Evolutionary conservation across 2,797 vertebrate genomes (phyloP), one percentile per base, ranked within the genome.

Genomic region (Pterois miles): DNA sequence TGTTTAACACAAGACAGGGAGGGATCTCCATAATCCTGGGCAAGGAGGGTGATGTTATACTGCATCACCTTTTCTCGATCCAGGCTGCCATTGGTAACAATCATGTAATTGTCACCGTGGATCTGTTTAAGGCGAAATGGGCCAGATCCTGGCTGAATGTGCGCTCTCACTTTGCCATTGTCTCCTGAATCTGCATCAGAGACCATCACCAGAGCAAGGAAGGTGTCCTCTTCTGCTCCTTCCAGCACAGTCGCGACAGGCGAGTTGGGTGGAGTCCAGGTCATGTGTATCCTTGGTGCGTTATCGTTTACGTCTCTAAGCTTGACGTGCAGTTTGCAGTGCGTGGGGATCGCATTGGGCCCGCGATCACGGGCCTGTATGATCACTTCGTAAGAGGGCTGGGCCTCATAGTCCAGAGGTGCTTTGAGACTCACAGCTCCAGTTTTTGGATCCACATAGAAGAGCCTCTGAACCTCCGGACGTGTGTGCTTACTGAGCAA

Each of bases 291-390:
- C 0, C 96, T 93, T 0, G 97, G 98, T 3, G 95, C 95, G 0
- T 99, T 98, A 81, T 98, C 97, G 0, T 98, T 98, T 63, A 98
- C 93, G 0, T 98, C 98, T 71, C 89, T 89, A 31, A 98, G 95
- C 83, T 95, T 97, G 57, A 99, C 90, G 31, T 97, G 95, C 54
- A 99, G 83, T 84, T 97, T 99, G 93, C 97, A 98, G 81, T 98
- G 96, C 0, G 97, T 95, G 0, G 97, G 96, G 73, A 98, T 96
- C 9, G 96, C 94, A 71, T 97, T 98, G 71, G 96, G 97, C 0
- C 97, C 98, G 6, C 90, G 91, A 83, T 98, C 97, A 33, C 95
- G 94, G 3, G 97, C 98, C 84, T 97, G 97, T 18, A 99, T 83
- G 0, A 97, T 95, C 4, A 98, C 89, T 84, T 98, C 96, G 0